Evolutionary conservation across 2,888 invertebrate genomes (phyloP).

Genomic region (Leptopilina syphax): DNA sequence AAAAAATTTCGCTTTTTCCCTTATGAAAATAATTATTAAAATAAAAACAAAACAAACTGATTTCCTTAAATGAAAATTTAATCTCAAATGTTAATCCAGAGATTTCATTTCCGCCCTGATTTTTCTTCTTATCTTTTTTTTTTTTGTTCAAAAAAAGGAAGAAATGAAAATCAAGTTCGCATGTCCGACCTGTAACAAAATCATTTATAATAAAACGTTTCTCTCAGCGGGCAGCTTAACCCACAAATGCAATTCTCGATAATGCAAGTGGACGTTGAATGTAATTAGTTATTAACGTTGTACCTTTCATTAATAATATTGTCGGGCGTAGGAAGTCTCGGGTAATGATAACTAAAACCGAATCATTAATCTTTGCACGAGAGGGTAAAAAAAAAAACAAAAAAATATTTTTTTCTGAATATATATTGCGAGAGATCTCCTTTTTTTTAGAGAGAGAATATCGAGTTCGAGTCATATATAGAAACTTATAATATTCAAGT

Average conservation of each 20-base stretch:
- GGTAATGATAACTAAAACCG: slow-evolving; percentile 4
- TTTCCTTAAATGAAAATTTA: neutral
- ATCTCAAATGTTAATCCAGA: neutral
- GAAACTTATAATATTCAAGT: slow-evolving; percentile 11
- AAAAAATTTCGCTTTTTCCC: too few relatives aligned
- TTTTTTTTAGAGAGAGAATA: too few relatives aligned
- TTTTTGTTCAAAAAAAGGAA: neutral
- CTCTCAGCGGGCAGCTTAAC: slow-evolving; percentile 13
- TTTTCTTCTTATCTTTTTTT: too few relatives aligned
- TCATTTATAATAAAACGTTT: slow-evolving; percentile 15
- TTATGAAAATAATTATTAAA: too few relatives aligned
- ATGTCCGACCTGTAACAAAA: slow-evolving; percentile 11
- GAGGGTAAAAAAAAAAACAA: neutral
- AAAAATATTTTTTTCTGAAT: too few relatives aligned
- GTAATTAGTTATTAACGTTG: slow-evolving; percentile 30
- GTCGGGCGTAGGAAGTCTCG: slow-evolving; percentile 17
- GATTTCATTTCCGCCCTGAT: slow-evolving; percentile 8
- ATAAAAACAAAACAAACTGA: too few relatives aligned
- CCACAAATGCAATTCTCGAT: slow-evolving; percentile 15
- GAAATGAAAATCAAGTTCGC: neutral
- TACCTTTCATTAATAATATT: slow-evolving; percentile 26
- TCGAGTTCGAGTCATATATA: neutral
- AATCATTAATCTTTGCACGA: slow-evolving; percentile 15
- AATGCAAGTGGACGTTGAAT: slow-evolving; percentile 14
- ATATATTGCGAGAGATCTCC: too few relatives aligned